Base-by-base conservation (phyloP, 2,113 vertebrate genomes). In the Limnothrissa miodon region DNA sequence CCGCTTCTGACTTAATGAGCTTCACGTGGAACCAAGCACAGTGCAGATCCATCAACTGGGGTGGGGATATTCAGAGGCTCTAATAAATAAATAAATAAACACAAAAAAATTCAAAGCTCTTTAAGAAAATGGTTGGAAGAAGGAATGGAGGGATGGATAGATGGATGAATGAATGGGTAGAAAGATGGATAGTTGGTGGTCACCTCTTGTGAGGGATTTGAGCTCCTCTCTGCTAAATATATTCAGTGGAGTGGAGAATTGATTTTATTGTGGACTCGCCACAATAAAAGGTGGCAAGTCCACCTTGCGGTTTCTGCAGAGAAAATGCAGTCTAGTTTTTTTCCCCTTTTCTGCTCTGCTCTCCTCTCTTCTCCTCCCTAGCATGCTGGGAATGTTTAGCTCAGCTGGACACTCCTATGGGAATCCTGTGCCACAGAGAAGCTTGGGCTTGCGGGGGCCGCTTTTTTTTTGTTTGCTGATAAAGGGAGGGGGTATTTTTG, bases 171-270 rank as follows among this genome's bases (percentile, higher is more conserved):
- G 59, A 17, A 25, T 84, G 83, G 46, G 42, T 42, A 42, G 42
- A 42, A 42, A 6, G 80, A 36, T 66, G 59, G 46, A 25, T 84
- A 82, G 46, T 39, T 80, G 70, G 33, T 8, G 45, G 33, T 4
- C 70, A 78, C 33, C 70, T 51, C 42, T 45, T 51, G 29, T 29
- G 36, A 78, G 23, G 36, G 33, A 78, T 78, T 83, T 83, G 7
- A 86, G 81, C 80, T 85, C 83, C 79, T 82, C 29, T 80, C 46
- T 48, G 29, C 51, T 84, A 74, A 86, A 86, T 83, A 80, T 42
- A 66, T 86, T 79, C 84, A 87, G 62, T 66, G 59, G 45, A 74
- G 36, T 23, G 29, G 29, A 80, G 79, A 79, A 86, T 51, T 48
- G 80, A 51, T 81, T 48, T 48, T 51, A 39, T 29, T n/a, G n/a